Evolutionary conservation across 2,888 invertebrate genomes (phyloP).

Genomic region (Spilosoma lubricipeda): DNA sequence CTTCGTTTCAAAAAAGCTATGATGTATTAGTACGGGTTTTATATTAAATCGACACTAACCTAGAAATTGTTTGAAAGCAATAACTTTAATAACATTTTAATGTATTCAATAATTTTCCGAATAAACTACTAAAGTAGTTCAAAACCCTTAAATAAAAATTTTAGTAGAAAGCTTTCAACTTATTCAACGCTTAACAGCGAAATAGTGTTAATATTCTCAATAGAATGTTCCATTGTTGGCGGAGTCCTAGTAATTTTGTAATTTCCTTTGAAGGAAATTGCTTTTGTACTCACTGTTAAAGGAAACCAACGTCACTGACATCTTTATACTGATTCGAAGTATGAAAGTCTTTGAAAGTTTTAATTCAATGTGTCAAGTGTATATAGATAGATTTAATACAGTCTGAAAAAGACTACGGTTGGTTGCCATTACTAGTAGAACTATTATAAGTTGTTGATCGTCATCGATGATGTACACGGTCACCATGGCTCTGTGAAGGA

Average conservation of each 20-base stretch:
- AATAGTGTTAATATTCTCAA: constrained; percentile 50
- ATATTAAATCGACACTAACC: constrained; percentile 24
- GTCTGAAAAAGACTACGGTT: background rate
- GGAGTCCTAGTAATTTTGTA: constrained; percentile 65
- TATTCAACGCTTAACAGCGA: constrained; percentile 43
- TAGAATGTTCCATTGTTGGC: constrained; percentile 62
- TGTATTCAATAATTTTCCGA: background rate
- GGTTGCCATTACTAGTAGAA: background rate
- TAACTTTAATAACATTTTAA: constrained; percentile 12
- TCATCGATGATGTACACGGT: background rate
- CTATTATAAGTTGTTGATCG: background rate
- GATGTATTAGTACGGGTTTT: constrained; percentile 16
- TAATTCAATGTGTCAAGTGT: background rate
- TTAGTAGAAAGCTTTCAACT: constrained; percentile 26
- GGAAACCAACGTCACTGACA: constrained; percentile 43
- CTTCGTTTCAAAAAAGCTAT: no score
- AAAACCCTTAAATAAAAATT: constrained; percentile 23
- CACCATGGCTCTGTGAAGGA: background rate
- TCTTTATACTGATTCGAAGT: constrained; percentile 35
- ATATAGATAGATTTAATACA: background rate
- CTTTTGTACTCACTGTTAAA: constrained; percentile 61
- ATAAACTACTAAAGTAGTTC: constrained; percentile 16
- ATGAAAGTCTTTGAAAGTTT: constrained; percentile 1
- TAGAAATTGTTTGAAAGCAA: constrained; percentile 28
- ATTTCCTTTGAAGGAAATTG: constrained; percentile 79